Evolutionary conservation across 2,113 vertebrate species (phyloP).

Genomic region (Mandrillus leucophaeus): DNA sequence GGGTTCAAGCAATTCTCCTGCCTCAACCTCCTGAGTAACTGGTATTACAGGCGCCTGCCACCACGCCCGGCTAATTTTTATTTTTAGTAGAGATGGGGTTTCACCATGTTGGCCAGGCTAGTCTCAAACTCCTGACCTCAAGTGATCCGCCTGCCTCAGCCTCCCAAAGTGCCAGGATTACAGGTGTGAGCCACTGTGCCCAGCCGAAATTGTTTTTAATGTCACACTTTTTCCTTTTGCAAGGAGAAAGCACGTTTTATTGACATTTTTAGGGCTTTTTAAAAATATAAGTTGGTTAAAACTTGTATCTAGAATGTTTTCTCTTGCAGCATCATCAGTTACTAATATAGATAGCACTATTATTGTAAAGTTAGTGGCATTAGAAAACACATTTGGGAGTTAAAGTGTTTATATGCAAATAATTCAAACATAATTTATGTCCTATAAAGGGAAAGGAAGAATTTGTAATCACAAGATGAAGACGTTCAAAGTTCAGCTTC

Average conservation of each 20-base stretch:
- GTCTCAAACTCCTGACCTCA: too few species aligned
- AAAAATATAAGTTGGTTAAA: neutral
- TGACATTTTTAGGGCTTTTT: neutral
- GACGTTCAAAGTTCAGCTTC: neutral
- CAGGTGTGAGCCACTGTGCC: too few species aligned
- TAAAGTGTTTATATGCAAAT: neutral
- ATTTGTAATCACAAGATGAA: slow-evolving; percentile 32
- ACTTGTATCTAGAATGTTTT: neutral
- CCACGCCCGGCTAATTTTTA: too few species aligned
- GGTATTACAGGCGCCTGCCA: too few species aligned
- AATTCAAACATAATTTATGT: neutral
- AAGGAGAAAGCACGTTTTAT: neutral
- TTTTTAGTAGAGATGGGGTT: too few species aligned
- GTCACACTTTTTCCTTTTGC: neutral
- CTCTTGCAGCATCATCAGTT: neutral
- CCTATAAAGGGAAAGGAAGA: neutral
- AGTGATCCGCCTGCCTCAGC: too few species aligned
- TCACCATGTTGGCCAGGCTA: too few species aligned
- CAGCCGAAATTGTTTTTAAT: slow-evolving; percentile 26
- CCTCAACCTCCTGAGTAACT: too few species aligned
- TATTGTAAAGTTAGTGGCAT: neutral
- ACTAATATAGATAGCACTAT: neutral
- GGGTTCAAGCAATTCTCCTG: too few species aligned
- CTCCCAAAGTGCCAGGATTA: too few species aligned
- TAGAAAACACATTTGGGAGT: neutral